phyloP scores from a whole-genome alignment of 2,888 invertebrate genomes.

The Autographa pulchrina region DNA sequence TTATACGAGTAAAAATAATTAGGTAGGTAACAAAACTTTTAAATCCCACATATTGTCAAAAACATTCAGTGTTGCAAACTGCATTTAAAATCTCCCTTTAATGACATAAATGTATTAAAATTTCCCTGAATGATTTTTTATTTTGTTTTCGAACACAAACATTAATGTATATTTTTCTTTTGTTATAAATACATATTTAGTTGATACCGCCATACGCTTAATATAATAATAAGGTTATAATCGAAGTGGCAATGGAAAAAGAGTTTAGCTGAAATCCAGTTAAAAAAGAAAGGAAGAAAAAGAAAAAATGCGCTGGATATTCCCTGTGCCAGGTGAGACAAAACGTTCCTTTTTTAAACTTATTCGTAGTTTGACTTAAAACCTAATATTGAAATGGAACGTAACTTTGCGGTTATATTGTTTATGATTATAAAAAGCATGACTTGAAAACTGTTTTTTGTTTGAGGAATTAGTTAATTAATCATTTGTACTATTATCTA shows the following conservation, averaged over 20 bases:
- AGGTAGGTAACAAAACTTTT: background rate
- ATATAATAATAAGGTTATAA: conserved; percentile 43
- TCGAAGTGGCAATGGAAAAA: conserved; percentile 57
- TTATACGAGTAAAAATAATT: conserved; percentile 1
- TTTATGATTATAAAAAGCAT: too few relatives aligned
- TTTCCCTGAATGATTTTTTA: background rate
- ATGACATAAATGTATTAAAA: too few relatives aligned
- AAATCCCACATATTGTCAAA: background rate
- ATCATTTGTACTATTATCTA: too few relatives aligned
- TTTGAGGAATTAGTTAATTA: too few relatives aligned
- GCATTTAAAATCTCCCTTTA: background rate
- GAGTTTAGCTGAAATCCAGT: conserved; percentile 65
- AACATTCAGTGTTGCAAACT: background rate
- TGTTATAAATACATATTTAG: conserved; percentile 40
- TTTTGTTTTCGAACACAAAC: background rate
- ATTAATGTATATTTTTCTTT: conserved; percentile 12
- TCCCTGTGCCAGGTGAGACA: conserved; percentile 85
- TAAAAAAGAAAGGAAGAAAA: conserved; percentile 56
- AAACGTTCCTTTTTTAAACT: conserved; percentile 28
- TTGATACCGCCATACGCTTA: conserved; percentile 35
- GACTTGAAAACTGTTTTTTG: too few relatives aligned
- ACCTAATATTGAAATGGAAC: too few relatives aligned
- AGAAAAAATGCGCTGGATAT: conserved; percentile 87
- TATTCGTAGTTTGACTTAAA: background rate
- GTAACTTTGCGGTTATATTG: too few relatives aligned